Evolutionary conservation across 2,113 vertebrate species (phyloP).

Genomic region (Diphyllodes magnificus): DNA sequence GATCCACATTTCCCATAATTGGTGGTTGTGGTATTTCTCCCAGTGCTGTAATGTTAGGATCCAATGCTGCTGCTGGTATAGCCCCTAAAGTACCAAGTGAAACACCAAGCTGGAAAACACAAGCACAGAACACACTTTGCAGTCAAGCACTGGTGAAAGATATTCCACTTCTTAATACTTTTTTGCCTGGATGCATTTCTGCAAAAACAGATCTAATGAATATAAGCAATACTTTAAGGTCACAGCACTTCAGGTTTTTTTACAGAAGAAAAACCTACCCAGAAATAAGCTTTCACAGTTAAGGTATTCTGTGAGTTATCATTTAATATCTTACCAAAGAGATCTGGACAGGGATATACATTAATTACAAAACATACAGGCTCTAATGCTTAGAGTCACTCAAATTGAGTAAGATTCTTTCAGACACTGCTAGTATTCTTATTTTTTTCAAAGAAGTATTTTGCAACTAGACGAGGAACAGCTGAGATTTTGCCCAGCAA

Average conservation of each 20-base stretch:
- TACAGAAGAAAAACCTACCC: background rate
- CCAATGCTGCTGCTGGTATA: constrained; percentile 76
- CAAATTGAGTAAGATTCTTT: background rate
- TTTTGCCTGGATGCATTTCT: background rate
- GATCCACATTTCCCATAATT: constrained; percentile 93
- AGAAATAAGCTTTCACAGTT: background rate
- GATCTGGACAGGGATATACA: background rate
- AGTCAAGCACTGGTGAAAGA: background rate
- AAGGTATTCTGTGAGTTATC: background rate
- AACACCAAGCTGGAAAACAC: constrained; percentile 77
- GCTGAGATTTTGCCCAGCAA: background rate
- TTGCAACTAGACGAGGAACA: background rate
- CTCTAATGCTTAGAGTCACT: background rate
- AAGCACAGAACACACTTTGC: background rate
- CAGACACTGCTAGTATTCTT: background rate
- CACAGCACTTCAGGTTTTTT: background rate
- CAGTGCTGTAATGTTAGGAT: constrained; percentile 74
- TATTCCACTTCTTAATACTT: background rate
- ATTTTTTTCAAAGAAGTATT: background rate
- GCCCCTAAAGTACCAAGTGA: constrained; percentile 83
- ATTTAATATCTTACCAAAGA: background rate
- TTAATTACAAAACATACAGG: background rate
- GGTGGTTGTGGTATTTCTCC: constrained; percentile 81
- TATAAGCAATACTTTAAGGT: background rate
- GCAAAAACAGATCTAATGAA: background rate